These are phyloP conservation scores for Crambe crambe DNA, from an alignment of 37 sponge, comb jelly and placozoan genomes.

Conservation along the genomic window DNA sequence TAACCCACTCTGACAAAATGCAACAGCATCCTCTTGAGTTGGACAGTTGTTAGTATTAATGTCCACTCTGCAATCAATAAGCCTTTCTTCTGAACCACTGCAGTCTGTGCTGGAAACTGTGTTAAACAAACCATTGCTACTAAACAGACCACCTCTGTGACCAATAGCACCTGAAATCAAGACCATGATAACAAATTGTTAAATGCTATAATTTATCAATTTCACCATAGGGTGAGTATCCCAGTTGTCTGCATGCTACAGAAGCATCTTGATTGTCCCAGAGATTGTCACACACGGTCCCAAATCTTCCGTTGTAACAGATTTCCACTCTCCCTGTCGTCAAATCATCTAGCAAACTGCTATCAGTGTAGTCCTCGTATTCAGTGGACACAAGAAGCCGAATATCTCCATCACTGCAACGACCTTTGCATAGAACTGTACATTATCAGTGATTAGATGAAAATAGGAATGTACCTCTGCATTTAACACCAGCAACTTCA, in stretches of 20 bases:
- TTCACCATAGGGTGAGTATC: background rate
- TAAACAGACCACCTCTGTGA: background rate
- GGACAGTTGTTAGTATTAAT: background rate
- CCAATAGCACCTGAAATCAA: conserved; percentile 11
- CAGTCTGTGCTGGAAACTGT: background rate
- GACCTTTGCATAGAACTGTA: background rate
- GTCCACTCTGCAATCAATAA: background rate
- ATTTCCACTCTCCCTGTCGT: conserved; percentile 25
- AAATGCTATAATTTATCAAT: background rate
- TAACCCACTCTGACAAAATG: background rate
- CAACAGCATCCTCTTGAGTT: conserved; percentile 1
- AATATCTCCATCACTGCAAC: background rate
- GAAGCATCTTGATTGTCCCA: conserved; percentile 32
- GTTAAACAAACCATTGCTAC: background rate
- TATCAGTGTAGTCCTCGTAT: background rate
- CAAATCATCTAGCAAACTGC: conserved; percentile 1
- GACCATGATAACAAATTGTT: background rate
- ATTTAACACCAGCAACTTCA: conserved; percentile 31
- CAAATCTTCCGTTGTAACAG: conserved; percentile 21
- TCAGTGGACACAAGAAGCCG: background rate
- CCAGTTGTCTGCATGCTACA: conserved; percentile 31
- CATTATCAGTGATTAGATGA: background rate
- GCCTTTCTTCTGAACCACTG: background rate
- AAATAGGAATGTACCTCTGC: conserved; percentile 17
- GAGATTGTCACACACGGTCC: conserved; percentile 15